Conservation (phyloP, 2,113 vertebrate genomes). For the Okapia johnstoni region DNA sequence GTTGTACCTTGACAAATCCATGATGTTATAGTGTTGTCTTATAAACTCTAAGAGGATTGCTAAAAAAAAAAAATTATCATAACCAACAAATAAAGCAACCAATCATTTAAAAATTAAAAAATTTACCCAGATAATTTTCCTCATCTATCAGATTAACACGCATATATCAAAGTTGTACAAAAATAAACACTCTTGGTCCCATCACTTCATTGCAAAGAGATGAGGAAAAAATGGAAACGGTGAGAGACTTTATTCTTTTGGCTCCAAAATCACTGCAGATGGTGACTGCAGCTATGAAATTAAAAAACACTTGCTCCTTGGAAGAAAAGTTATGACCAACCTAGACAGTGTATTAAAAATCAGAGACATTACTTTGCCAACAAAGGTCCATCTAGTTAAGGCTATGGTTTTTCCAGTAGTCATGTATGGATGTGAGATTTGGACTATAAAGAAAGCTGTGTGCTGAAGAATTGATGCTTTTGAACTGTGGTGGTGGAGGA, state of each 20-base stretch:
- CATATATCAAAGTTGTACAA: neutral
- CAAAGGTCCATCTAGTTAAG: neutral
- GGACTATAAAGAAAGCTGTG: neutral
- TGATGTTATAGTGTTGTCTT: neutral
- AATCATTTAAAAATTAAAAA: neutral
- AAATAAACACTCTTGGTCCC: neutral
- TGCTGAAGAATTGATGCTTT: neutral
- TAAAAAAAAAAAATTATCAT: neutral
- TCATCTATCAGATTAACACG: neutral
- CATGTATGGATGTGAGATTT: neutral
- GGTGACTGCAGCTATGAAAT: neutral
- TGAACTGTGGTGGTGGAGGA: neutral
- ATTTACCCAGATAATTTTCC: neutral
- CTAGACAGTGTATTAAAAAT: neutral
- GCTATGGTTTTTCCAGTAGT: neutral
- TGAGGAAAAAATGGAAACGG: neutral
- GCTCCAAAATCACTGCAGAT: neutral
- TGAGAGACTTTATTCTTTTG: neutral
- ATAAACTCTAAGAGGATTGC: neutral
- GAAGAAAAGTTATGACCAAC: neutral
- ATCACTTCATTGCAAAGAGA: neutral
- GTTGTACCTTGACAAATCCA: neutral
- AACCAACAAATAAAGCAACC: neutral
- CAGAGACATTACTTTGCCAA: neutral
- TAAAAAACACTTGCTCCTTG: neutral